Evolutionary conservation across 2,797 vertebrate species (phyloP).

Genomic region (Setipinna tenuifilis): DNA sequence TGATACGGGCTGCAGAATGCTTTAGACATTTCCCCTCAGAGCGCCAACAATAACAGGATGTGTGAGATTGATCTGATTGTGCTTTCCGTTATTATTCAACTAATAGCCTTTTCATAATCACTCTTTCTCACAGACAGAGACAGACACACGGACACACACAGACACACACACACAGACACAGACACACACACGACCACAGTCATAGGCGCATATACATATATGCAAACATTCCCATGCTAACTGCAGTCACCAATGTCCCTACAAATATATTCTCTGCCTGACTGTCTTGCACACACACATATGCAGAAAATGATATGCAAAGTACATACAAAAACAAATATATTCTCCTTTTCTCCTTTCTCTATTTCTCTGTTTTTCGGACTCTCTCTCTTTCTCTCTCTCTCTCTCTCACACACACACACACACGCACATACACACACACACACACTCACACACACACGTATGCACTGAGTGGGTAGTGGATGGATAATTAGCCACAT

Average conservation of each 20-base stretch:
- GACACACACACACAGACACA: conserved; percentile 42
- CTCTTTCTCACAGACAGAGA: neutral
- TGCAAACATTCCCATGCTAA: neutral
- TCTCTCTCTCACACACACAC: conserved; percentile 40
- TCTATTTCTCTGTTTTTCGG: no score
- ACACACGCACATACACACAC: neutral
- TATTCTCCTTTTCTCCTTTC: no score
- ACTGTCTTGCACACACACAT: no score
- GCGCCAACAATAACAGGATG: conserved; percentile 16
- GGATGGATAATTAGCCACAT: conserved; percentile 13
- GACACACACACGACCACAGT: conserved; percentile 28
- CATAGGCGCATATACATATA: neutral
- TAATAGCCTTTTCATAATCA: neutral
- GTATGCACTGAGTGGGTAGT: neutral
- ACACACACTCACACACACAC: neutral
- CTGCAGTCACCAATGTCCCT: no score
- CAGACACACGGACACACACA: neutral
- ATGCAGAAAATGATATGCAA: no score
- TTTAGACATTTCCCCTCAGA: neutral
- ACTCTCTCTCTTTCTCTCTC: no score
- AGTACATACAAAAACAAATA: no score
- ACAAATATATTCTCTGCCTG: no score
- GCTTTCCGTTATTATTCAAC: neutral
- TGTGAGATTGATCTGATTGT: neutral
- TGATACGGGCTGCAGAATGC: neutral